These are phyloP conservation scores for Lepidostoma basale DNA, from an alignment of 1,140 invertebrate species.

Conservation along the genomic window DNA sequence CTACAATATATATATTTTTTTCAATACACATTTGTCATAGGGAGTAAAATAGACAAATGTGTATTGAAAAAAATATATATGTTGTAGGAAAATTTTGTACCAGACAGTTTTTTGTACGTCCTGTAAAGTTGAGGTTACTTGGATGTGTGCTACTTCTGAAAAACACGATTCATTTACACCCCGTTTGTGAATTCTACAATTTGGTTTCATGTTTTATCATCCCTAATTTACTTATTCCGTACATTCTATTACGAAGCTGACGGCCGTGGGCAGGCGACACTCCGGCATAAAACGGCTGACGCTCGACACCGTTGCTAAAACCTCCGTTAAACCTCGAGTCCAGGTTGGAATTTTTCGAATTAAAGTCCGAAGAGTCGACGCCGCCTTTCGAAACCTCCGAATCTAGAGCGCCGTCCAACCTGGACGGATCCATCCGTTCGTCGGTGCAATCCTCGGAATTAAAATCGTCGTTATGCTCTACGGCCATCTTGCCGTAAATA, in stretches of 20 bases:
- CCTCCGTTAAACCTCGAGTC: constrained; percentile 12
- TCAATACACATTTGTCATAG: too few relatives aligned
- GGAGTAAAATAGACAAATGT: too few relatives aligned
- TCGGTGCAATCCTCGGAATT: constrained; percentile 6
- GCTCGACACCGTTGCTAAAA: constrained; percentile 25
- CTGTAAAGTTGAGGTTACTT: too few relatives aligned
- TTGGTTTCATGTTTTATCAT: constrained; percentile 46
- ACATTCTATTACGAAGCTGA: constrained; percentile 43
- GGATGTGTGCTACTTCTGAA: too few relatives aligned
- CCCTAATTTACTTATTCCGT: constrained; percentile 40
- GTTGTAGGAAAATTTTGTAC: too few relatives aligned
- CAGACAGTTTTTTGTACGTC: too few relatives aligned
- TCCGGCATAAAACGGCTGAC: constrained; percentile 40
- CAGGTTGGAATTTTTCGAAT: neutral
- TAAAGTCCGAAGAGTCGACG: neutral
- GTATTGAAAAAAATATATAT: too few relatives aligned
- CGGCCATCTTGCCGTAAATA: constrained; percentile 34
- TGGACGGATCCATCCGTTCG: neutral
- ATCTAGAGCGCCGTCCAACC: neutral
- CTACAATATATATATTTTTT: too few relatives aligned
- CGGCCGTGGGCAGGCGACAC: constrained; percentile 43
- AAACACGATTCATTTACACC: too few relatives aligned
- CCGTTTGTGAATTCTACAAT: constrained; percentile 48
- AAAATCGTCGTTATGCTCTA: constrained; percentile 3
- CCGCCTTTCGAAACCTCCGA: neutral